Percentiles rank a stretch among this genome's conserved stretches.
Conservation (phyloP, 2,888 invertebrate species). For the Drosophila helvetica region DNA sequence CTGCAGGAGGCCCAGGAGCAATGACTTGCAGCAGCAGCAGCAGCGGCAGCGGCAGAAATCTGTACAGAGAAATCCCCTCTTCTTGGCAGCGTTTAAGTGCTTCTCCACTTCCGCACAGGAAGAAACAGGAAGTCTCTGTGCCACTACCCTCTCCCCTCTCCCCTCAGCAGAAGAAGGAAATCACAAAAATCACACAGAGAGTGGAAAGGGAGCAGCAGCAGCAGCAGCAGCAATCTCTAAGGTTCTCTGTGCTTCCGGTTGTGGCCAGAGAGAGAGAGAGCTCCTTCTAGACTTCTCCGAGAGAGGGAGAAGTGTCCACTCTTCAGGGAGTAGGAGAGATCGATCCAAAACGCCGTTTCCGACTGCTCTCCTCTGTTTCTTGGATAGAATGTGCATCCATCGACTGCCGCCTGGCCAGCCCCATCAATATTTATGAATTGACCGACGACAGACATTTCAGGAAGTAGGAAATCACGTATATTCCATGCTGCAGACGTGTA, state of each 20-base stretch:
- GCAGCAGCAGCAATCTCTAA: conserved; percentile 37
- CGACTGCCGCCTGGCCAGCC: conserved; percentile 6
- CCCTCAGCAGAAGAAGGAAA: conserved; percentile 26
- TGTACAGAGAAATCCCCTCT: conserved; percentile 41
- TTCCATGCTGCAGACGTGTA: conserved; percentile 50
- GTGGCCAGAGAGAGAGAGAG: conserved; percentile 41
- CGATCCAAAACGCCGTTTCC: conserved; percentile 20
- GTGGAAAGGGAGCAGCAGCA: conserved; percentile 50
- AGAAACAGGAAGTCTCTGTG: conserved; percentile 36
- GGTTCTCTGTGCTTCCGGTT: conserved; percentile 55
- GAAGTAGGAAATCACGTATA: conserved; percentile 77
- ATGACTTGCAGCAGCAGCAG: conserved; percentile 43
- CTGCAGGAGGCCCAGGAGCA: conserved; percentile 25
- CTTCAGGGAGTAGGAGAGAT: conserved; percentile 3
- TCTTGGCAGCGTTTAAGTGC: conserved; percentile 41
- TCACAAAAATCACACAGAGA: conserved; percentile 48
- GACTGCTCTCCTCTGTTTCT: conserved; percentile 3
- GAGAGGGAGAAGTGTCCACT: not conserved
- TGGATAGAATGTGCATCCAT: not conserved
- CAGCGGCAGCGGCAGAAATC: conserved; percentile 51
- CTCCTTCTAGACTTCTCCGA: too few species aligned
- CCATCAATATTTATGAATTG: conserved; percentile 74
- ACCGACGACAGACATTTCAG: conserved; percentile 46
- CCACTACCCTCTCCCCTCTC: conserved; percentile 5
- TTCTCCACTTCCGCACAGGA: conserved; percentile 48